Percentiles rank a stretch among this genome's conserved stretches.
phyloP scores from a whole-genome alignment of 2,888 invertebrate species.

The Drosophila histrio region DNA sequence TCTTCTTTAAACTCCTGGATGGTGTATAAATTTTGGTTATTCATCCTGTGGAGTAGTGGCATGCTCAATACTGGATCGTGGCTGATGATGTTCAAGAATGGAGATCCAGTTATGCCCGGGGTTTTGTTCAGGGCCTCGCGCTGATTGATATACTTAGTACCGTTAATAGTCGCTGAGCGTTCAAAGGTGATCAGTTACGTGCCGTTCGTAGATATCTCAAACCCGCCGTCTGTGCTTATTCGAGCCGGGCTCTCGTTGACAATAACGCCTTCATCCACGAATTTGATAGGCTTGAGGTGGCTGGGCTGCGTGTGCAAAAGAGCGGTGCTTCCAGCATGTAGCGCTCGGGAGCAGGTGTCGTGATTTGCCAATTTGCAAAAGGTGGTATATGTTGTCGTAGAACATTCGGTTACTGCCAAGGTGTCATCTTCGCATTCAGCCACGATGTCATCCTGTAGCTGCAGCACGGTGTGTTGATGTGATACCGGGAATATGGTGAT shows the following conservation, averaged over 20 bases:
- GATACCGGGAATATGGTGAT: not conserved
- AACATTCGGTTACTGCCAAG: not conserved
- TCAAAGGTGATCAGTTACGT: slow-evolving; percentile 4
- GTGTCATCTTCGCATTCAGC: not conserved
- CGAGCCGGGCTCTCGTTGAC: not conserved
- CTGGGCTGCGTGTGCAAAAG: not conserved
- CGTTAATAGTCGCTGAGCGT: not conserved
- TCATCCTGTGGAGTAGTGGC: too few species aligned
- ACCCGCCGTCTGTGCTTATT: slow-evolving; percentile 5
- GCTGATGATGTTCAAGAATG: too few species aligned
- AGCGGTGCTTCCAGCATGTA: not conserved
- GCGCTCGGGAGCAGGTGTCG: not conserved
- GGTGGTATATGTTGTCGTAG: not conserved
- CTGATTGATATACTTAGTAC: not conserved
- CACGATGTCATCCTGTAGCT: not conserved
- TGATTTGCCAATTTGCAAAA: not conserved
- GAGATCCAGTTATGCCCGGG: too few species aligned
- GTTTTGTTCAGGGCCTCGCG: not conserved
- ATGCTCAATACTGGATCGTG: too few species aligned
- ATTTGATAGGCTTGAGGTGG: not conserved
- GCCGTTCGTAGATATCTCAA: not conserved
- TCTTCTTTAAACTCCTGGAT: too few species aligned
- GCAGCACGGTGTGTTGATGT: not conserved
- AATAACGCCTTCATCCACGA: not conserved
- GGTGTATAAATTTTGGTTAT: too few species aligned